Evolutionary conservation across 2,888 invertebrate genomes (phyloP), one percentile per base, ranked within the genome.

Genomic region (Lochmaea capreae): DNA sequence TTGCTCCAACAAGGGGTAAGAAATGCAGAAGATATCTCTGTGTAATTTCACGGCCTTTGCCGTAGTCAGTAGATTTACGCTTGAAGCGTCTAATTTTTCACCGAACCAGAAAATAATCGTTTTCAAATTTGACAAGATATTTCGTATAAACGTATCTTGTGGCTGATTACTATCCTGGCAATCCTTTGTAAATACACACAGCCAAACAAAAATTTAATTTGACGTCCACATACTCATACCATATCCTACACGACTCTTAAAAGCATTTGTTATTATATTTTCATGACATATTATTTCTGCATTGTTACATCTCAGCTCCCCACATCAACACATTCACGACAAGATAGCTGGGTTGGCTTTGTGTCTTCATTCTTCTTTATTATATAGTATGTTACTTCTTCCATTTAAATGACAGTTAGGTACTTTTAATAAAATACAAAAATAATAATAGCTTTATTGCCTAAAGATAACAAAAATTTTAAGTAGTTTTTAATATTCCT

Each of bases 21-120:
- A 78, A 54, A 16, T 54, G 18, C 16, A 54, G 33, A 54, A 16
- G 18, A 77, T 77, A 74, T 76, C 77, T 69, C 74, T 43, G 62
- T 58, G 78, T 77, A 79, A 80, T 82, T 81, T 79, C 76, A 78
- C 78, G 77, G 79, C 78, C 76, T 79, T 43, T 79, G 79, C 76
- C 71, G 80, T 79, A 79, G 80, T 81, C 80, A 71, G 79, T 79
- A 79, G 79, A 77, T 79, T 79, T 74, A 77, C 77, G 78, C 77
- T 78, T 79, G 79, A 80, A 77, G 73, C 75, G 63, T 65, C 69
- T 69, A 77, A 74, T 76, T 76, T 74, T 78, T 78, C 72, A 77
- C 74, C 74, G 76, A 67, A 42, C 39, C 49, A 22, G 26, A 54
- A 54, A 54, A 49, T n/a, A 5, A n/a, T n/a, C 49, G n/a, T 6